Evolutionary conservation across 2,113 vertebrate species (phyloP), one percentile per base, ranked within the genome.

Genomic region (Platanista minor): DNA sequence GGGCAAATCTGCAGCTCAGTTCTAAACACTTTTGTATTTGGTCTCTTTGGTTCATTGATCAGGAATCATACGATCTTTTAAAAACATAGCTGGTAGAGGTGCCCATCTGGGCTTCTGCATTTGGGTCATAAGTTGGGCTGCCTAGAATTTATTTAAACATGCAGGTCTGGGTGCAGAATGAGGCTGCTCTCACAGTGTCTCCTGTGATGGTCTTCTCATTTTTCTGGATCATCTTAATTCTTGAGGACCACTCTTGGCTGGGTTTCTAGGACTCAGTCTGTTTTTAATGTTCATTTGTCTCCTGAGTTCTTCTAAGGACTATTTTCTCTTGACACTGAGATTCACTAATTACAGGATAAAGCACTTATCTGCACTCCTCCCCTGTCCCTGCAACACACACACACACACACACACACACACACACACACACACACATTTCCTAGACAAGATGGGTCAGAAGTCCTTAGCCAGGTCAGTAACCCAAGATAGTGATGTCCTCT

Each of bases 11-110:
- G 72, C 94, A 87, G 88, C 91, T 98, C 91, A 46, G 69, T 23
- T 57, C 52, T 46, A 72, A 94, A 95, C 86, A 94, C 8, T 88
- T 82, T 89, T 93, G 62, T 69, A 75, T 85, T 96, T 91, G 85
- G 72, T 98, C 92, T 97, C 94, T 91, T 91, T 1, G 39, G 86
- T 96, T 96, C 94, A 98, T 97, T 98, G 98, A 97, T 97, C 91
- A 93, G 96, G 94, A 96, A 97, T 96, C 91, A 95, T 86, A 97
- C 71, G 91, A 97, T 93, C 86, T 84, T 96, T 97, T 94, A 91
- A 98, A 97, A 98, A 95, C 95, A 97, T 93, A 98, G 97, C 86
- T 96, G 96, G 36, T 96, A 21, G 77, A 84, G 82, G 52, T 49
- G n/a, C 92, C 96, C 96, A 94, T 96, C 94, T 97, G 92, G 43